A percentile compares a stretch with the other conserved stretches of the same genome.
These are phyloP conservation scores for Phorcus lineatus DNA, from an alignment of 2,888 invertebrate genomes.

Conservation along the genomic window DNA sequence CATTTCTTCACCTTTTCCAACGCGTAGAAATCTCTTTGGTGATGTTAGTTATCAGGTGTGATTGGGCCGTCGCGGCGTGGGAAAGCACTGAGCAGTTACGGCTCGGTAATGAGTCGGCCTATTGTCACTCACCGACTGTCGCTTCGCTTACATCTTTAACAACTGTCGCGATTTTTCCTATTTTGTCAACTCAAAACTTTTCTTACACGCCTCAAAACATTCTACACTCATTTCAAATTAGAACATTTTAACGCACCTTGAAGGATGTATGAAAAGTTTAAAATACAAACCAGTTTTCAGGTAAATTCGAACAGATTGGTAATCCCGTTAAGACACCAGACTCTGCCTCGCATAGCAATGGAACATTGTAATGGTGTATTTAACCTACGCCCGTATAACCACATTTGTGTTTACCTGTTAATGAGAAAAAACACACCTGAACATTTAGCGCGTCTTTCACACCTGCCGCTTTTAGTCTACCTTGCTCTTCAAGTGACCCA, in stretches of 20 bases:
- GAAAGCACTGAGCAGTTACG: background rate
- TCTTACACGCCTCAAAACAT: background rate
- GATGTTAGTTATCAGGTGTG: conserved; percentile 1
- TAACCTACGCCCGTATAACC: too few species aligned
- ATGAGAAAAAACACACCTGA: too few species aligned
- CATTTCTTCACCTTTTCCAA: background rate
- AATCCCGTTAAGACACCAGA: background rate
- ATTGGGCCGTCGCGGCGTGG: background rate
- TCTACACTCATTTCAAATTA: background rate
- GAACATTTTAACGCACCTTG: background rate
- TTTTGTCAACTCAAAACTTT: background rate
- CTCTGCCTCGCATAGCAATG: background rate
- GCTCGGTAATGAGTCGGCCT: background rate
- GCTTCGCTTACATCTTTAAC: background rate
- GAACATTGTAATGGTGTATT: background rate
- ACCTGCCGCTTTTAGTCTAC: too few species aligned
- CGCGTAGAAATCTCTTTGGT: background rate
- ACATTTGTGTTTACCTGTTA: too few species aligned
- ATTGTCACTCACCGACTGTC: background rate
- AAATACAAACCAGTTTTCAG: background rate
- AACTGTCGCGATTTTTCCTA: conserved; percentile 4
- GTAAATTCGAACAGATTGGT: background rate
- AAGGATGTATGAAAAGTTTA: too few species aligned
- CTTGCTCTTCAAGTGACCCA: too few species aligned
- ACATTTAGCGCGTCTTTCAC: too few species aligned